Evolutionary conservation across 2,888 invertebrate genomes (phyloP), one percentile per base, ranked within the genome.

Genomic region (Andrena chrysosceles): DNA sequence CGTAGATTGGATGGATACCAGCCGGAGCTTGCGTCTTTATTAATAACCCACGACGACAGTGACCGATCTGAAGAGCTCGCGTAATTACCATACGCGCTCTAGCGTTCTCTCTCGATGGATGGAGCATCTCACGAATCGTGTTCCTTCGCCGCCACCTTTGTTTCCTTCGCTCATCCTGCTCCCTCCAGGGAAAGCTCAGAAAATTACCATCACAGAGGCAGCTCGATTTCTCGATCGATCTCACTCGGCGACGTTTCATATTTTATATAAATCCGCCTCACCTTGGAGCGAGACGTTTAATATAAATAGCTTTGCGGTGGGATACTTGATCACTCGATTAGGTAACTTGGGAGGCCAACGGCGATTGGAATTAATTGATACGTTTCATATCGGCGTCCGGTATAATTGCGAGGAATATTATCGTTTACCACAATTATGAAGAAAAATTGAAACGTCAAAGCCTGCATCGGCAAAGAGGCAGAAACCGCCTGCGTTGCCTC

Each of bases 41-140:
- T 93, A 93, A 93, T 93, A 92, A 92, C 92, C 89, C 87, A 80
- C 85, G 88, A 90, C 89, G 93, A 93, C 93, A 86, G 91, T 93
- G 93, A 92, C 90, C 91, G 92, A 92, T 92, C 91, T 87, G 86
- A 87, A 80, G 86, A 89, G 85, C 88, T 83, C 86, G 85, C 52
- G 84, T 90, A 90, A 91, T 92, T 91, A 92, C 86, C 91, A 90
- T 92, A 90, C 89, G 84, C 77, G 87, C 80, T 83, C 81, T 78
- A 76, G 56, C 68, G 31, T 66, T 52, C 68, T 59, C 13, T n/a
- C 56, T 54, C 75, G 76, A 76, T 72, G 48, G 68, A 82, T 59
- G 56, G 60, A 79, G 76, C 48, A 49, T 59, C 23, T 54, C 63
- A 31, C 48, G 72, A 67, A 68, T 42, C 23, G 16, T 3, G 16